Conservation (phyloP, 2,797 vertebrate species). For the Scleropages formosus region DNA sequence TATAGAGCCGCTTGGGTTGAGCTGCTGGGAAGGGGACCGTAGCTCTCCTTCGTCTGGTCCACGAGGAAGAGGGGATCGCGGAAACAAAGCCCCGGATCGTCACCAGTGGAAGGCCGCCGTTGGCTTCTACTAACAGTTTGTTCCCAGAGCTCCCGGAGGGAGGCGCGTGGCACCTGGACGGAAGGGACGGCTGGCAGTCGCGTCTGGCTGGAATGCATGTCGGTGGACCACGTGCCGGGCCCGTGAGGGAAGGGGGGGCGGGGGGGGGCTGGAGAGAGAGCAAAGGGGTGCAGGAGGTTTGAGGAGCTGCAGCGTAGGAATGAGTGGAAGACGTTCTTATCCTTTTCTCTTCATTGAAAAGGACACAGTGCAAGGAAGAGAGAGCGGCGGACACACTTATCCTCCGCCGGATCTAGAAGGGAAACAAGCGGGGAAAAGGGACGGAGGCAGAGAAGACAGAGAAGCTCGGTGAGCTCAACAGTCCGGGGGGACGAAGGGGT, state of each 20-base stretch:
- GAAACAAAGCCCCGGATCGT: constrained; percentile 24
- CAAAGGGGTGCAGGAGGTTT: constrained; percentile 34
- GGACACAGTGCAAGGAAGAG: constrained; percentile 58
- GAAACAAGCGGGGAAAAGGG: constrained; percentile 24
- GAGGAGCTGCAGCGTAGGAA: constrained; percentile 38
- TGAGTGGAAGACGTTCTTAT: constrained; percentile 64
- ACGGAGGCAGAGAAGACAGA: background rate
- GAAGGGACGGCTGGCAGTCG: constrained; percentile 16
- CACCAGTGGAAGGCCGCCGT: constrained; percentile 21
- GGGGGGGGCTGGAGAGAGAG: constrained; percentile 36
- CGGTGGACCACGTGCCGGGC: constrained; percentile 29
- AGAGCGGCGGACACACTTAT: constrained; percentile 61
- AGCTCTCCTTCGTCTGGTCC: constrained; percentile 2
- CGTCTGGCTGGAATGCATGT: constrained; percentile 30
- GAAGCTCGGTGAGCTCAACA: constrained; percentile 11
- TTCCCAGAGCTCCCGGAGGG: background rate
- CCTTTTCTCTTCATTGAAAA: constrained; percentile 49
- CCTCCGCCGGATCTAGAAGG: constrained; percentile 78
- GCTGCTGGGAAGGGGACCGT: background rate
- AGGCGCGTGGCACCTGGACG: background rate
- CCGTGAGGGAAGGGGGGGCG: constrained; percentile 20
- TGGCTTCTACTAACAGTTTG: background rate
- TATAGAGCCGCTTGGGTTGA: background rate
- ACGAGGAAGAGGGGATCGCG: background rate
- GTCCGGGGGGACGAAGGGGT: background rate